phyloP scores from a whole-genome alignment of 2,797 vertebrate species.

The Cryptoblepharus egeriae region DNA sequence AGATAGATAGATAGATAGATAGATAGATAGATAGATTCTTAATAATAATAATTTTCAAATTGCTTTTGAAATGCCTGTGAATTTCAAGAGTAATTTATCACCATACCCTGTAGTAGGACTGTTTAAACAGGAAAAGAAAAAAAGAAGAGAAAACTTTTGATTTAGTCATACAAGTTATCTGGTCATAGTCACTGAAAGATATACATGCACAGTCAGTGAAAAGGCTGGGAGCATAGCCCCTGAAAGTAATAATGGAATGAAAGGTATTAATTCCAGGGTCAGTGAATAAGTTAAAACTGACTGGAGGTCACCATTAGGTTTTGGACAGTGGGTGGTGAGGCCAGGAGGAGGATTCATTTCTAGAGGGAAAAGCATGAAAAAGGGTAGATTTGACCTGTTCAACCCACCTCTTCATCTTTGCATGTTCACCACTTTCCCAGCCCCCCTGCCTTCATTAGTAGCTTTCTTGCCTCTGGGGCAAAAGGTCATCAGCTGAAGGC shows the following conservation, averaged over 20 bases:
- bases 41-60: background rate
- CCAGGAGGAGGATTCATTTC: constrained; percentile 28
- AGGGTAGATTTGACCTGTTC: constrained; percentile 49
- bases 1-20: no score
- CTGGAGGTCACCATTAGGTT: constrained; percentile 55
- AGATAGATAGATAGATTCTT: no score
- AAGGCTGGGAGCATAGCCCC: constrained; percentile 44
- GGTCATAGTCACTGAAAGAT: constrained; percentile 48
- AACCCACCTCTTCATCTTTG: constrained; percentile 35
- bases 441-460: constrained; percentile 40
- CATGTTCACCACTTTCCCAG: constrained; percentile 38
- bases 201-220: constrained; percentile 35
- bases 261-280: constrained; percentile 64
- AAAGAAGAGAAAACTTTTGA: background rate
- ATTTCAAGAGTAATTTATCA: background rate
- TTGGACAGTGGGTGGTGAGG: constrained; percentile 47
- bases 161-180: background rate
- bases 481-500: constrained; percentile 47
- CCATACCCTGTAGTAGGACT: background rate
- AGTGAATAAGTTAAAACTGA: constrained; percentile 66
- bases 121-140: no score
- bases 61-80: background rate
- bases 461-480: constrained; percentile 52
- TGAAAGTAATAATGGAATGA: constrained; percentile 64
- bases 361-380: constrained; percentile 28